Conservation (phyloP, 2,888 invertebrate genomes). For the Hirtodrosophila cameraria region DNA sequence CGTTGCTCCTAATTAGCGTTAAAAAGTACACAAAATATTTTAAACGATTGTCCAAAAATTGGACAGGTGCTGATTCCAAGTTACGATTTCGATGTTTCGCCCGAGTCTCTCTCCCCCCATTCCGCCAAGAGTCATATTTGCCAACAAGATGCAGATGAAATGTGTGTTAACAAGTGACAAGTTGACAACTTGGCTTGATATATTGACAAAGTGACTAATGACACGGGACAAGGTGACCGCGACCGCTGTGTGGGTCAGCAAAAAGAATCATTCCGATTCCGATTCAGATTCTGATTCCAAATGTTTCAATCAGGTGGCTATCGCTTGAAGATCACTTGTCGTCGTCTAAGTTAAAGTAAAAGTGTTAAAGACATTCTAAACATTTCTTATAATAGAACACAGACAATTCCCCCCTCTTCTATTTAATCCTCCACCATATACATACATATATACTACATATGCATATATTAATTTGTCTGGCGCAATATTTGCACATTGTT, state of each 20-base stretch:
- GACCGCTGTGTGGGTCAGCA: constrained; percentile 48
- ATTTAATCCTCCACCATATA: constrained; percentile 4
- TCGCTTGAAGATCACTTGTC: too few species aligned
- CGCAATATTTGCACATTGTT: constrained; percentile 60
- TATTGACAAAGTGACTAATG: constrained; percentile 54
- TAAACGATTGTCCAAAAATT: constrained; percentile 27
- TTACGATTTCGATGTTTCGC: constrained; percentile 32
- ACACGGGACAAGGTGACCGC: constrained; percentile 58
- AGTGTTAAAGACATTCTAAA: constrained; percentile 31
- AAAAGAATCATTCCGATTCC: too few species aligned
- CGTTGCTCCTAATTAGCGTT: constrained; percentile 61
- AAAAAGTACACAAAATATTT: constrained; percentile 6
- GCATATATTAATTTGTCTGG: constrained; percentile 12
- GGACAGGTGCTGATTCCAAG: constrained; percentile 46
- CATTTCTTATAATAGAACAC: not conserved
- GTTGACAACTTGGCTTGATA: constrained; percentile 55
- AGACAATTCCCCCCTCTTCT: not conserved
- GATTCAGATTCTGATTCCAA: not conserved
- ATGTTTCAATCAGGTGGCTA: constrained; percentile 1
- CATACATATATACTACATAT: not conserved
- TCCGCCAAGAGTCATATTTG: too few species aligned
- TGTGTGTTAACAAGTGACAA: constrained; percentile 66
- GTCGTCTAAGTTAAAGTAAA: constrained; percentile 28
- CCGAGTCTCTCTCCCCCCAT: not conserved
- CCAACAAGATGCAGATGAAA: constrained; percentile 17